A percentile compares a stretch with the other conserved stretches of the same genome.
Evolutionary conservation across 2,888 invertebrate genomes (phyloP).

Genomic region (Hyalella azteca): DNA sequence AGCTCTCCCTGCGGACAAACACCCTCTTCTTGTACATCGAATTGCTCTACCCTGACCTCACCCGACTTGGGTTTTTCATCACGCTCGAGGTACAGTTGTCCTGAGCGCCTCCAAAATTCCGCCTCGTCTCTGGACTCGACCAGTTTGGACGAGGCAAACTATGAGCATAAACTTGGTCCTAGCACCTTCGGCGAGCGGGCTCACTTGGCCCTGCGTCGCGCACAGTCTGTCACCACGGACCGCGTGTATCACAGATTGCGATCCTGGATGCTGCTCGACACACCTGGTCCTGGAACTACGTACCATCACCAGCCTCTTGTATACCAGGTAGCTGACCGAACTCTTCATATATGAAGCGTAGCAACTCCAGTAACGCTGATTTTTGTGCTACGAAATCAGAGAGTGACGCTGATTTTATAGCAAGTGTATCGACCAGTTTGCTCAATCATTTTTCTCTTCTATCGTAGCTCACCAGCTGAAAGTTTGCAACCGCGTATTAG

Average conservation of each 20-base stretch:
- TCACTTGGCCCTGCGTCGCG: neutral
- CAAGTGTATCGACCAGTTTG: no score
- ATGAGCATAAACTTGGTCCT: no score
- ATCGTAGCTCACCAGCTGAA: no score
- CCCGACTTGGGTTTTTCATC: neutral
- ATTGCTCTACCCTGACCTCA: neutral
- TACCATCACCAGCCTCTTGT: slow-evolving; percentile 3
- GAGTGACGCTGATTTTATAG: no score
- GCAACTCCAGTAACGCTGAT: no score
- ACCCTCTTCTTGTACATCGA: neutral
- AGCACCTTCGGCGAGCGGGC: neutral
- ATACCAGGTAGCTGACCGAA: no score
- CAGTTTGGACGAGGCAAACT: neutral
- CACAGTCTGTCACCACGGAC: slow-evolving; percentile 13
- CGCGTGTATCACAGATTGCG: neutral
- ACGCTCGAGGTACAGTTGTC: neutral
- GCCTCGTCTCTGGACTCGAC: neutral
- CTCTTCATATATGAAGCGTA: no score
- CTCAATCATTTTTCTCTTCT: no score
- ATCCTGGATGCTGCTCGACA: neutral
- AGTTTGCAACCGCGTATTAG: no score
- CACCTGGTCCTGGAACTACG: neutral
- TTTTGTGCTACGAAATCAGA: no score
- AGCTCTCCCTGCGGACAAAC: neutral
- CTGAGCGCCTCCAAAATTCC: neutral